These are phyloP conservation scores for Sminthopsis crassicaudata DNA, from an alignment of 2,113 vertebrate species.

Conservation along the genomic window DNA sequence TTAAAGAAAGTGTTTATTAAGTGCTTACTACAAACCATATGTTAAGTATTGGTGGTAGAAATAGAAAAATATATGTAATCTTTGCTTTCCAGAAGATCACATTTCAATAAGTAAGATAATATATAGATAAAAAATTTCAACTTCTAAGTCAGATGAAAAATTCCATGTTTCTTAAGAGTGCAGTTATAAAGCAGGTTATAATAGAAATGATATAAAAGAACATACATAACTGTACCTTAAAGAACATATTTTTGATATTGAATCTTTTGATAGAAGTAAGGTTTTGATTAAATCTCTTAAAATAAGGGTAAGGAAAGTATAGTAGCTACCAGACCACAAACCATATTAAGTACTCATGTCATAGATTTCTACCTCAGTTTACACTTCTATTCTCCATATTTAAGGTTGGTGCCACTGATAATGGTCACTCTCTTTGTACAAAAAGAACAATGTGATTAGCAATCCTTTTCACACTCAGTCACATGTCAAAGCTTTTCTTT, in stretches of 20 bases:
- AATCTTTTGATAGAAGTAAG: background rate
- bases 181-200: background rate
- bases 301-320: background rate
- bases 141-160: background rate
- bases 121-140: background rate
- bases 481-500: slow-evolving; percentile 71
- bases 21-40: background rate
- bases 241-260: background rate
- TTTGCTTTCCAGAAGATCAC: background rate
- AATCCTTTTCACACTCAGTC: slow-evolving; percentile 68
- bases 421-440: slow-evolving; percentile 47
- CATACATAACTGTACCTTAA: background rate
- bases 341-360: background rate
- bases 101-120: background rate
- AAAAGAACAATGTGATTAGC: slow-evolving; percentile 52
- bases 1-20: background rate
- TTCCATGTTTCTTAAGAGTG: background rate
- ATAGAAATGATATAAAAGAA: background rate
- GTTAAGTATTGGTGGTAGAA: background rate
- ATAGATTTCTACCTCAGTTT: background rate
- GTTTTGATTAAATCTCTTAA: background rate
- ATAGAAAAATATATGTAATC: background rate
- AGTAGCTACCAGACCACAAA: background rate
- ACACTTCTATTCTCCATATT: slow-evolving; percentile 50
- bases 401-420: slow-evolving; percentile 31